Evolutionary conservation across 2,888 invertebrate genomes (phyloP).

Genomic region (Stenodema calcarata): DNA sequence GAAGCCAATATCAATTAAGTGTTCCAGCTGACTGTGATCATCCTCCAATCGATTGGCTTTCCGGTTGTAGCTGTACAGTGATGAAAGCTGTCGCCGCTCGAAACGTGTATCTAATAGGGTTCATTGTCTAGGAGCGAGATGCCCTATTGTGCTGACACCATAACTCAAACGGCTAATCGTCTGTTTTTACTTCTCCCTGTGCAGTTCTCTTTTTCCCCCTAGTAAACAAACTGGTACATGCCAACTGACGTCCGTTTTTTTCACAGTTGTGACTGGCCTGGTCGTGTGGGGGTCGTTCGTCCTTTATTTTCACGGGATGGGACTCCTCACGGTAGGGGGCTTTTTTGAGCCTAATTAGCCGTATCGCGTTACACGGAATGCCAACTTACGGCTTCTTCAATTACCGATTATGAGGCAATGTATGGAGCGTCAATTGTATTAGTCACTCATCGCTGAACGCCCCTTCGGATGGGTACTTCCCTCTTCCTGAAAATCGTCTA

Average conservation of each 20-base stretch:
- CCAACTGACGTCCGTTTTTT: conserved; percentile 33
- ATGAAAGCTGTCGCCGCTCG: conserved; percentile 17
- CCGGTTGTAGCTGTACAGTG: not conserved
- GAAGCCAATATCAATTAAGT: not conserved
- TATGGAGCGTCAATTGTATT: not conserved
- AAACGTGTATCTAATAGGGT: not conserved
- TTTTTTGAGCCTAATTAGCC: not conserved
- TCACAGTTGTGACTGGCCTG: not conserved
- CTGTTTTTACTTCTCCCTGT: not conserved
- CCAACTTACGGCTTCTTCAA: conserved; percentile 26
- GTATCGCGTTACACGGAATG: conserved; percentile 17
- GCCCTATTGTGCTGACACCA: conserved; percentile 21
- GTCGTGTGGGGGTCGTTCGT: not conserved
- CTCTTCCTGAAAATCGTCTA: too few species aligned
- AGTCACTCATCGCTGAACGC: not conserved
- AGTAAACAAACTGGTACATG: not conserved
- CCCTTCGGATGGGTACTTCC: not conserved
- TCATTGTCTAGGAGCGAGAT: not conserved
- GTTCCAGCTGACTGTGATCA: not conserved
- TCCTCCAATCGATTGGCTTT: not conserved
- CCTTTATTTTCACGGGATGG: not conserved
- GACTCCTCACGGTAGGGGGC: not conserved
- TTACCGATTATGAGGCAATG: not conserved
- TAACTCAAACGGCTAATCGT: conserved; percentile 32
- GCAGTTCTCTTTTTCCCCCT: not conserved